Base-by-base conservation (phyloP, 2,113 vertebrate species). In the Istiophorus platypterus region DNA sequence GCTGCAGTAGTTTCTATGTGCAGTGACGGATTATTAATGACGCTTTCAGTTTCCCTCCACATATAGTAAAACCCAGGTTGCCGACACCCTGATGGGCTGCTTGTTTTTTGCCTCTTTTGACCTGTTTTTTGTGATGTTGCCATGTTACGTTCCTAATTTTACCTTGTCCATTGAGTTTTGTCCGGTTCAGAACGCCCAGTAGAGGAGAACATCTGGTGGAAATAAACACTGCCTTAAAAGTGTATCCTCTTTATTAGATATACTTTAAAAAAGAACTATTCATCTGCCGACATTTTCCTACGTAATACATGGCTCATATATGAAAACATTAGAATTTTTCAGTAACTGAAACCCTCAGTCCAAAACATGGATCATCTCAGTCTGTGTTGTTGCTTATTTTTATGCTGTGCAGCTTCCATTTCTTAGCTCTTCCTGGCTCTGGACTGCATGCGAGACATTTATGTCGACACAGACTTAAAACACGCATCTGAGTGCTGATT, bases 211-310 rank as follows among this genome's bases (percentile, higher is more conserved):
- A 22, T 27, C 3, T 20, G 15, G 22, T 27, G 11, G 49, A 49
- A 41, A 24, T 29, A 58, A 80, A 59, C 65, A 7, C 66, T 54
- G 67, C 71, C 70, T 74, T 49, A 41, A 24, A 64, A 42, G 45
- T 31, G 57, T 24, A 17, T 54, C 31, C 1, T 49, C 22, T 56
- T 79, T 22, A 26, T 49, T 45, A n/a, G 61, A 59, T 49, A 11
- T 51, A 12, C n/a, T 22, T 15, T 34, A 39, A 39, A 3, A 14
- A 45, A 45, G 7, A n/a, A 18, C 20, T 39, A 12, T 7, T 7
- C 9, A 42, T 13, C 4, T 17, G 26, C 15, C 51, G 13, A 14
- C 20, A 7, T 11, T 9, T 8, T 22, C 15, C 39, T 27, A 58
- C 52, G 14, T 27, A 41, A 41, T 7, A 24, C 34, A 8, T 37